These are phyloP conservation scores for Colaptes auratus DNA, from an alignment of 2,113 vertebrate genomes.

Conservation along the genomic window DNA sequence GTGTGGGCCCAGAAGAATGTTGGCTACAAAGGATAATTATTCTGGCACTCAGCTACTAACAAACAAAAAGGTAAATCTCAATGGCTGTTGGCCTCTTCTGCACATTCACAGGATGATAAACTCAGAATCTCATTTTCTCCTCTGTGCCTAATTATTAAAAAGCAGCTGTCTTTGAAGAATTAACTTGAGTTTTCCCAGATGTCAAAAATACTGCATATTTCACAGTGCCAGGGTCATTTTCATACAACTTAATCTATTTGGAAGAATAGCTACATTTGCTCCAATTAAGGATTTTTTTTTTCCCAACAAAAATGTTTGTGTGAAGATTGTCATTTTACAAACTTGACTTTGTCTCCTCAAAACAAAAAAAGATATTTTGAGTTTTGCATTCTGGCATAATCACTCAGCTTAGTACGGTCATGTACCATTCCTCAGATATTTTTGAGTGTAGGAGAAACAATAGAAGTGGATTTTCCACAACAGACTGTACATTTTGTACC, in stretches of 20 bases:
- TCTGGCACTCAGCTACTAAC: constrained; percentile 16
- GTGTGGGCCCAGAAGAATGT: constrained; percentile 79
- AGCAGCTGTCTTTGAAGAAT: constrained; percentile 9
- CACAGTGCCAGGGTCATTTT: neutral
- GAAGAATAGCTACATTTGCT: neutral
- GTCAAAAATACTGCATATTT: neutral
- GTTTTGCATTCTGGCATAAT: neutral
- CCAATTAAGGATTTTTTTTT: neutral
- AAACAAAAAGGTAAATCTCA: constrained; percentile 50
- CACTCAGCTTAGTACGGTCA: neutral
- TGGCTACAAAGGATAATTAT: constrained; percentile 71
- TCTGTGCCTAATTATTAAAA: constrained; percentile 28
- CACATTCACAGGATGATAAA: constrained; percentile 18
- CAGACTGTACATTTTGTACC: constrained; percentile 33
- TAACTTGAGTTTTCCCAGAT: neutral
- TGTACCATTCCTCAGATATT: constrained; percentile 59
- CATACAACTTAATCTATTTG: neutral
- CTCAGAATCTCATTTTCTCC: neutral
- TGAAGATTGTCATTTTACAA: neutral
- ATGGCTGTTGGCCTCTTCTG: constrained; percentile 37
- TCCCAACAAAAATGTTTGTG: neutral
- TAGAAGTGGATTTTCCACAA: constrained; percentile 11
- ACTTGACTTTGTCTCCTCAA: neutral
- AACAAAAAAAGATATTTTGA: neutral
- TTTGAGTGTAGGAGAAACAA: constrained; percentile 65